Conservation (phyloP, 2,113 vertebrate species). For the Tauraco erythrolophus region DNA sequence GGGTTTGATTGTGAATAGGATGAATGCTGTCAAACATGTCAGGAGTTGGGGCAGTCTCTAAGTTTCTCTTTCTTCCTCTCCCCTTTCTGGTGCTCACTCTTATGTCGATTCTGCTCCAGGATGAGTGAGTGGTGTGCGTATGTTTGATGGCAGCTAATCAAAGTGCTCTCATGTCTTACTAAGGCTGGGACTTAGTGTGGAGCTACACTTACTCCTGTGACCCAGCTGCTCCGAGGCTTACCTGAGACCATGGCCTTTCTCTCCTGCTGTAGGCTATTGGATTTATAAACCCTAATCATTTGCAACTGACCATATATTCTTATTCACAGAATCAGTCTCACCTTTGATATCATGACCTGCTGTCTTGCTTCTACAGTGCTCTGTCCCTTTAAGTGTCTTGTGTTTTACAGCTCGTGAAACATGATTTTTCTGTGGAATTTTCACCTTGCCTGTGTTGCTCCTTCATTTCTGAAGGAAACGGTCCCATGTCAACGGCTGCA, state of each 20-base stretch:
- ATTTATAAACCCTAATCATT: not conserved
- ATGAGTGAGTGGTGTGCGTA: not conserved
- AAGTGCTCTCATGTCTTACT: not conserved
- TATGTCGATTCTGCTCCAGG: not conserved
- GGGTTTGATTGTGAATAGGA: not conserved
- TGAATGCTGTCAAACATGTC: not conserved
- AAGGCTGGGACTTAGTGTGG: not conserved
- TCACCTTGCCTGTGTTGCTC: not conserved
- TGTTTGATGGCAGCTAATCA: not conserved
- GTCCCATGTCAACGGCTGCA: not conserved
- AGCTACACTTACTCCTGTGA: not conserved
- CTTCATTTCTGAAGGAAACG: not conserved
- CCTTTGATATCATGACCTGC: not conserved
- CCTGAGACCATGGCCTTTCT: not conserved
- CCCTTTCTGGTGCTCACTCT: not conserved
- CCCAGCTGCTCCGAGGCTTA: not conserved
- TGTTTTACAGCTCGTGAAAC: not conserved
- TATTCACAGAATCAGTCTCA: not conserved
- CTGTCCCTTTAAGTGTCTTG: not conserved
- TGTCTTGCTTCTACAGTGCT: not conserved
- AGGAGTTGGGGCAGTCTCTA: not conserved
- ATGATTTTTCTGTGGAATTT: not conserved
- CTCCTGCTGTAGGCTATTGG: not conserved
- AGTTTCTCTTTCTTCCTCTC: not conserved
- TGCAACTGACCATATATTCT: not conserved